A percentile compares a stretch with the other conserved stretches of the same genome.
Conservation (phyloP, 2,113 vertebrate species). For the Puma concolor region DNA sequence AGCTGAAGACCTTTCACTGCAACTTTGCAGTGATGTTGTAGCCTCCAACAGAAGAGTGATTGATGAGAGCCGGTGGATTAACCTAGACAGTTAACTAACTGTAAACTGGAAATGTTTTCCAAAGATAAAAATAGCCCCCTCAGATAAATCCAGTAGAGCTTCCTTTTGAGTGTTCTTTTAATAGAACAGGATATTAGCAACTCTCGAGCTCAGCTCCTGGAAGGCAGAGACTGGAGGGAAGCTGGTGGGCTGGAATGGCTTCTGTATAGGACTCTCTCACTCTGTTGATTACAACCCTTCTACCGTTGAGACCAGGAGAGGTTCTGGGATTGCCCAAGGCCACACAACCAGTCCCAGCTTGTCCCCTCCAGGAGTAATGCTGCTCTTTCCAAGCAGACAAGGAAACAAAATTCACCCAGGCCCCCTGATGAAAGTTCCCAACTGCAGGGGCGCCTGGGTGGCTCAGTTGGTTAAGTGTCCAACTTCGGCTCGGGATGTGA, state of each 20-base stretch:
- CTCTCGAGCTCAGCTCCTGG: background rate
- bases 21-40: no score
- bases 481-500: no score
- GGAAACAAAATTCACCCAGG: background rate
- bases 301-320: background rate
- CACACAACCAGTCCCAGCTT: background rate
- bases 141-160: conserved; percentile 26
- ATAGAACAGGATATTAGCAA: conserved; percentile 31
- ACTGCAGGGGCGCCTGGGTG: no score
- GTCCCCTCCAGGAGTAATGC: background rate
- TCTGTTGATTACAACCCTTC: background rate
- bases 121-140: conserved; percentile 61
- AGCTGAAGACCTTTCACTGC: background rate
- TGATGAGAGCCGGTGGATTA: background rate
- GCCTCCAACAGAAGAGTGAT: background rate
- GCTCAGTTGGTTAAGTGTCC: no score
- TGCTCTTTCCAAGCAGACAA: background rate
- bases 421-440: background rate
- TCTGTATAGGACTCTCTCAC: background rate
- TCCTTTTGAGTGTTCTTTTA: conserved; percentile 65
- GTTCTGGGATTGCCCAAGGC: background rate
- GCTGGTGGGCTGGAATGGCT: background rate
- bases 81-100: conserved; percentile 5
- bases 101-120: conserved; percentile 61
- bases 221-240: background rate